Conservation (phyloP, 53 echinoderm and acorn worm genomes). For the Stichopus horrens region DNA sequence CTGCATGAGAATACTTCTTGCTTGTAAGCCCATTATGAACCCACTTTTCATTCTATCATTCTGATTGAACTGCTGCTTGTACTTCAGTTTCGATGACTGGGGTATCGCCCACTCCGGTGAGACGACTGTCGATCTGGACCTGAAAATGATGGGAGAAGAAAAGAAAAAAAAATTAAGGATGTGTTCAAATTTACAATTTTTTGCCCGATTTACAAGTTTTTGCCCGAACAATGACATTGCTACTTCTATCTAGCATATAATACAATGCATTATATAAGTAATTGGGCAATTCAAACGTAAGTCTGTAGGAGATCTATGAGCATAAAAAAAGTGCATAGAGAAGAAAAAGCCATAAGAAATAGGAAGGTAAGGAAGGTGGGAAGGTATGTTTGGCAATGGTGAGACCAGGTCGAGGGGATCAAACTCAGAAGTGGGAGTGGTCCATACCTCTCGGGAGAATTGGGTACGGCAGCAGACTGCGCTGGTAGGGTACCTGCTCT, state of each 20-base stretch:
- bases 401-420: not conserved
- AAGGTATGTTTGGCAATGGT: too few species aligned
- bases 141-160: constrained; percentile 15
- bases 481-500: constrained; percentile 56
- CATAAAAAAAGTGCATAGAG: too few species aligned
- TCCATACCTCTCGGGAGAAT: constrained; percentile 79
- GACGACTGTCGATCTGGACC: constrained; percentile 53
- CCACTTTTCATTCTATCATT: constrained; percentile 86
- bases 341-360: too few species aligned
- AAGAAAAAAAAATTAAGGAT: too few species aligned
- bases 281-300: too few species aligned
- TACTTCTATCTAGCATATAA: too few species aligned
- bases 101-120: constrained; percentile 91
- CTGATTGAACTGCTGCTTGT: constrained; percentile 92
- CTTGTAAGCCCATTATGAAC: constrained; percentile 84
- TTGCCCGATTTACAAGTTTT: too few species aligned
- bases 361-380: too few species aligned
- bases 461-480: constrained; percentile 48
- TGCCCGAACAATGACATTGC: too few species aligned
- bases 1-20: constrained; percentile 81
- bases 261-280: too few species aligned
- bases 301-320: too few species aligned
- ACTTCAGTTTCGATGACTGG: constrained; percentile 86
- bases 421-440: not conserved
- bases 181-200: too few species aligned